Evolutionary conservation across 2,888 invertebrate genomes (phyloP).

Genomic region (Hirtodrosophila alboralis): DNA sequence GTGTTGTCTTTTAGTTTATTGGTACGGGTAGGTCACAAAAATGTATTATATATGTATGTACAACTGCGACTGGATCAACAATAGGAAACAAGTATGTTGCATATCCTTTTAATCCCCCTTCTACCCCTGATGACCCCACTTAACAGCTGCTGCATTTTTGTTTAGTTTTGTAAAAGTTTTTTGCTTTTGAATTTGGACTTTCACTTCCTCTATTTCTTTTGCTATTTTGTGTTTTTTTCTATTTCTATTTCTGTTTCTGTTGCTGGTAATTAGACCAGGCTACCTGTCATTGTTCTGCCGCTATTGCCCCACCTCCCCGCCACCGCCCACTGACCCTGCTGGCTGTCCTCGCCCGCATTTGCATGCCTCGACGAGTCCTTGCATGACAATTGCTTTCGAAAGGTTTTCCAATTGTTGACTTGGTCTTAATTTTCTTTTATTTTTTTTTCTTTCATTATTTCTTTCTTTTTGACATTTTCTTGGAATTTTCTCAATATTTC

Average conservation of each 20-base stretch:
- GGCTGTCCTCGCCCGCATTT: slow-evolving; percentile 5
- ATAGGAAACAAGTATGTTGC: slow-evolving; percentile 19
- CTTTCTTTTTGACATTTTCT: slow-evolving; percentile 15
- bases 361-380: slow-evolving; percentile 14
- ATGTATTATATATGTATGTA: slow-evolving; percentile 15
- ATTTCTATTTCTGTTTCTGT: slow-evolving; percentile 17
- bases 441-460: too few relatives aligned
- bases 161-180: not conserved
- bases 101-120: slow-evolving; percentile 12
- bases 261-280: slow-evolving; percentile 59
- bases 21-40: slow-evolving; percentile 11
- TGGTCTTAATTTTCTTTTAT: too few relatives aligned
- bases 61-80: slow-evolving; percentile 23
- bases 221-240: not conserved
- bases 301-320: too few relatives aligned
- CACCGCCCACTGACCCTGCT: slow-evolving; percentile 14
- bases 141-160: not conserved
- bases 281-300: slow-evolving; percentile 39
- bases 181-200: slow-evolving; percentile 10
- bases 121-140: too few relatives aligned
- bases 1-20: slow-evolving; percentile 13
- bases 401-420: slow-evolving; percentile 32
- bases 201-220: not conserved
- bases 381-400: slow-evolving; percentile 28
- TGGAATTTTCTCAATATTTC: slow-evolving; percentile 10